Conservation (phyloP, 2,797 vertebrate species). For the Benthosema pterotum region DNA sequence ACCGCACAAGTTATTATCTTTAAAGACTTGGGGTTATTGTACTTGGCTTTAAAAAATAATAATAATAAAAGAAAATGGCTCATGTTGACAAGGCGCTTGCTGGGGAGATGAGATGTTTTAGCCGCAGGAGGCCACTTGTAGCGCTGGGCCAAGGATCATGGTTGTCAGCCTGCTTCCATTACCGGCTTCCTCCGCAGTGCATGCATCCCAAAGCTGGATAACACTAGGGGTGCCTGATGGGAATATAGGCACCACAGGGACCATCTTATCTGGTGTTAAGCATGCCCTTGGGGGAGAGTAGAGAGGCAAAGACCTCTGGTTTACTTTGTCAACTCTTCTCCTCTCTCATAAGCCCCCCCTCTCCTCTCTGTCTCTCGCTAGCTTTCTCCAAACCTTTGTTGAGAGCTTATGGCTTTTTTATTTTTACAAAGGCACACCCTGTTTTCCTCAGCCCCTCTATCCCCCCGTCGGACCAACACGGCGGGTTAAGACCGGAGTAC, state of each 20-base stretch:
- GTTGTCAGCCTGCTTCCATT: not conserved
- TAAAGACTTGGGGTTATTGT: conserved; percentile 21
- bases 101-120: conserved; percentile 21
- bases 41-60: conserved; percentile 13
- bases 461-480: conserved; percentile 59
- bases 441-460: conserved; percentile 48
- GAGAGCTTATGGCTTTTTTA: conserved; percentile 69
- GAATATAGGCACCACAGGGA: conserved; percentile 28
- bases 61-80: conserved; percentile 44
- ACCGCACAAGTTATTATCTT: conserved; percentile 34
- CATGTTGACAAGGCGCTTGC: conserved; percentile 15
- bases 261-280: conserved; percentile 59
- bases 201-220: not conserved
- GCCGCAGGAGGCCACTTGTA: conserved; percentile 14
- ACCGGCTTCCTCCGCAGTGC: not conserved
- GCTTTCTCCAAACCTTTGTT: conserved; percentile 67
- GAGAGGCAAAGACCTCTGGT: conserved; percentile 44
- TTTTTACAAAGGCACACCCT: conserved; percentile 59
- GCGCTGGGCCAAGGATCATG: conserved; percentile 10
- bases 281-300: conserved; percentile 55
- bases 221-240: conserved; percentile 11
- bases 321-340: conserved; percentile 63
- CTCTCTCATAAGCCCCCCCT: conserved; percentile 52
- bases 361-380: conserved; percentile 32
- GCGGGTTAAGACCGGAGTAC: conserved; percentile 63